A percentile compares a stretch with the other conserved stretches of the same genome.
phyloP scores from a whole-genome alignment of 1,140 invertebrate genomes.

The Maconellicoccus hirsutus region DNA sequence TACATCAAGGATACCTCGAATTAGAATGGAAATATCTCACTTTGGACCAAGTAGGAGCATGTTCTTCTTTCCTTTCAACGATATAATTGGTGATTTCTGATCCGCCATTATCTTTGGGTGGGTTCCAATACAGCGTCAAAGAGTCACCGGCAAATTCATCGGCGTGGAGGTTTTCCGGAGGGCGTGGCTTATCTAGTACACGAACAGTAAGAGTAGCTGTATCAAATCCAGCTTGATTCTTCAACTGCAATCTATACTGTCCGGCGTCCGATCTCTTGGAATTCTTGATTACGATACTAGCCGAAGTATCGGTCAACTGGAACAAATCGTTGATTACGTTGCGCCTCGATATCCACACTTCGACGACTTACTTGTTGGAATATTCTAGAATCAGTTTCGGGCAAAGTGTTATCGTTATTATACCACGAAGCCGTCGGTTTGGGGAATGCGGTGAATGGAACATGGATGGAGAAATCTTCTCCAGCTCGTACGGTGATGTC shows the following conservation, averaged over 20 bases:
- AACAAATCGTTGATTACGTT: conserved; percentile 24
- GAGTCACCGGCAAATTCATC: conserved; percentile 93
- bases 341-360: not conserved
- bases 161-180: conserved; percentile 74
- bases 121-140: conserved; percentile 88
- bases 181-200: conserved; percentile 79
- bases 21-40: conserved; percentile 34
- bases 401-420: conserved; percentile 66
- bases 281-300: conserved; percentile 77
- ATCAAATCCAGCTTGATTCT: conserved; percentile 89
- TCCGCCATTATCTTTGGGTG: conserved; percentile 91
- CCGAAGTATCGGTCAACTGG: conserved; percentile 72
- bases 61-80: conserved; percentile 83
- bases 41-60: conserved; percentile 71
- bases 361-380: conserved; percentile 49
- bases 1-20: not conserved
- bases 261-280: conserved; percentile 83
- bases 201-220: conserved; percentile 87
- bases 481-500: conserved; percentile 95
- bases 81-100: conserved; percentile 93
- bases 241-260: conserved; percentile 81
- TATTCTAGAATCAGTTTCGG: conserved; percentile 58
- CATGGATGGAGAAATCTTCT: conserved; percentile 91
- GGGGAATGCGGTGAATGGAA: conserved; percentile 90
- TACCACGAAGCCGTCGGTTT: conserved; percentile 90